Evolutionary conservation across 2,797 vertebrate species (phyloP).

Genomic region (Gallinago stenura): DNA sequence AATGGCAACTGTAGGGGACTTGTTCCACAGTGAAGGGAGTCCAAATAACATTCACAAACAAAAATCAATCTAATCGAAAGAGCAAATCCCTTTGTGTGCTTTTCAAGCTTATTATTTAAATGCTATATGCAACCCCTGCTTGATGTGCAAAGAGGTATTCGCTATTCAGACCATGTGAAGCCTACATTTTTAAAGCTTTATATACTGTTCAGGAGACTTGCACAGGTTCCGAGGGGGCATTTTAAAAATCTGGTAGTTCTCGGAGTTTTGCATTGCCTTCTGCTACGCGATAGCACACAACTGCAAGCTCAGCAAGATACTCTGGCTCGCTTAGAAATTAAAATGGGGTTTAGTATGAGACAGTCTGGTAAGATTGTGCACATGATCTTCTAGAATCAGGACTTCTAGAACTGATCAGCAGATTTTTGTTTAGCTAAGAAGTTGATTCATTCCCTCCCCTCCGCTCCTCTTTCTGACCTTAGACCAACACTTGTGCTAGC

Average conservation of each 20-base stretch:
- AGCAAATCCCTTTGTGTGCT: slow-evolving; percentile 71
- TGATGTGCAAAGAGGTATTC: slow-evolving; percentile 10
- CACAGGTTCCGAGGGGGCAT: slow-evolving; percentile 27
- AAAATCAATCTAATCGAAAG: slow-evolving; percentile 75
- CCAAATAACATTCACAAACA: slow-evolving; percentile 76
- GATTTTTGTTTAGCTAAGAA: slow-evolving; percentile 13
- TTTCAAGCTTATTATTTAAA: slow-evolving; percentile 72
- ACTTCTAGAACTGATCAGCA: slow-evolving; percentile 53
- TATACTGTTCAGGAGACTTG: neutral
- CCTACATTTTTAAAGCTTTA: neutral
- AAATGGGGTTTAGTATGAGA: slow-evolving; percentile 49
- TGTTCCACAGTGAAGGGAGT: slow-evolving; percentile 65
- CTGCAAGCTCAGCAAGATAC: slow-evolving; percentile 48
- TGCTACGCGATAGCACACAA: neutral
- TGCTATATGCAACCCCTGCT: slow-evolving; percentile 48
- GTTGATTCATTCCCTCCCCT: slow-evolving; percentile 58
- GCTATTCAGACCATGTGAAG: neutral
- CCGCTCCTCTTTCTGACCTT: neutral
- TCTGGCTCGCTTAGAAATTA: slow-evolving; percentile 24
- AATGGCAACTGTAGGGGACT: slow-evolving; percentile 75
- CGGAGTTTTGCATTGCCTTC: slow-evolving; percentile 1
- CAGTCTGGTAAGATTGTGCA: slow-evolving; percentile 29
- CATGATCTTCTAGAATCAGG: slow-evolving; percentile 40
- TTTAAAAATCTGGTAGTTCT: slow-evolving; percentile 21
- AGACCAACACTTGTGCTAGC: neutral